phyloP scores from a whole-genome alignment of 2,113 vertebrate genomes.

The Amphiprion ocellaris region DNA sequence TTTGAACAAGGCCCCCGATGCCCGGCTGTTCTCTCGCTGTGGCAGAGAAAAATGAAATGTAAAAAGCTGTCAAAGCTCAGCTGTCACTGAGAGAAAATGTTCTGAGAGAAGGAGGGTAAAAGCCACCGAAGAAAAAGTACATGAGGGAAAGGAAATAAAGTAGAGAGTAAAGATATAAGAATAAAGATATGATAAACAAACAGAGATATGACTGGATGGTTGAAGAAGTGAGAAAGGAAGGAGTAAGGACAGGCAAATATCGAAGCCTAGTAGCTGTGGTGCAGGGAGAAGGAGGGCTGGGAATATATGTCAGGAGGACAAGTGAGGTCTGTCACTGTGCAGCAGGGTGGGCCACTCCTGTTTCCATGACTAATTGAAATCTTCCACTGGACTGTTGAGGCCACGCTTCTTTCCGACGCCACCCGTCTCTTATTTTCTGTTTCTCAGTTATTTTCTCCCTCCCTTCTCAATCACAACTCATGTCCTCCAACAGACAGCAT shows the following conservation, averaged over 20 bases:
- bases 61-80: slow-evolving; percentile 73
- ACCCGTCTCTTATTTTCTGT: slow-evolving; percentile 36
- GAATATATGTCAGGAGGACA: slow-evolving; percentile 77
- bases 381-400: slow-evolving; percentile 70
- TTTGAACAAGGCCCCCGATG: slow-evolving; percentile 77
- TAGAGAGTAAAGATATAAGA: background rate
- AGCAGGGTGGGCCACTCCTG: slow-evolving; percentile 65
- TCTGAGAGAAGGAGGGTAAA: background rate
- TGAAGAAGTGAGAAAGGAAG: background rate
- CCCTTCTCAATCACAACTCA: slow-evolving; percentile 18
- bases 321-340: slow-evolving; percentile 66
- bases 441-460: slow-evolving; percentile 43
- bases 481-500: slow-evolving; percentile 13
- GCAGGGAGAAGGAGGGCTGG: background rate
- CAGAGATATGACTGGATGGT: background rate
- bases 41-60: slow-evolving; percentile 65
- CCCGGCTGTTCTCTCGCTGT: slow-evolving; percentile 61
- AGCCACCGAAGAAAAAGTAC: background rate
- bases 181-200: background rate
- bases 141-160: background rate
- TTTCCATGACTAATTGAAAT: slow-evolving; percentile 84
- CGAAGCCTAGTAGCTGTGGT: background rate
- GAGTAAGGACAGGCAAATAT: background rate
- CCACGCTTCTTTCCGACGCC: slow-evolving; percentile 62
- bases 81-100: slow-evolving; percentile 57